These are phyloP conservation scores for Sebastes trivittatus DNA, from an alignment of 2,797 vertebrate genomes.

Conservation along the genomic window DNA sequence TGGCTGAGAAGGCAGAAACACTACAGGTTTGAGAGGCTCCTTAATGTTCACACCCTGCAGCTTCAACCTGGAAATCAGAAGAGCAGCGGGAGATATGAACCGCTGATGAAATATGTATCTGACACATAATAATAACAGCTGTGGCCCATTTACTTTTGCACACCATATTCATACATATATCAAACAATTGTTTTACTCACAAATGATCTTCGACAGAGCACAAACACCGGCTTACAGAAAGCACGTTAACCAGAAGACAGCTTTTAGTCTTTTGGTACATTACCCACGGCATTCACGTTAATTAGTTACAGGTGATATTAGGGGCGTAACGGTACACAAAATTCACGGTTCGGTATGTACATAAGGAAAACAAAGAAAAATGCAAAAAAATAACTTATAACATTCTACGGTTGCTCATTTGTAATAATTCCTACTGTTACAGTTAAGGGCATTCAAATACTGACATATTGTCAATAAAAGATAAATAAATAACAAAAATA, in stretches of 20 bases:
- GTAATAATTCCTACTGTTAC: no score
- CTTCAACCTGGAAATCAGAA: neutral
- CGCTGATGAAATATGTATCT: neutral
- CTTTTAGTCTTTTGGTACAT: neutral
- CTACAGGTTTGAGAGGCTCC: neutral
- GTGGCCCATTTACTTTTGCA: neutral
- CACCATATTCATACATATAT: neutral
- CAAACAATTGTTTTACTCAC: neutral
- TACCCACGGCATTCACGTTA: neutral
- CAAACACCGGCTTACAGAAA: neutral
- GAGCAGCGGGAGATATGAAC: neutral
- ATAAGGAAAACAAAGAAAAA: no score
- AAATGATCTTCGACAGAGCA: neutral
- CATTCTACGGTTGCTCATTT: no score
- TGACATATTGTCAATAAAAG: no score
- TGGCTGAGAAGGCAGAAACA: neutral
- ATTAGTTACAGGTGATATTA: neutral
- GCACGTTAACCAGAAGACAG: neutral
- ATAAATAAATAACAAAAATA: no score
- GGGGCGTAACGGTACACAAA: no score
- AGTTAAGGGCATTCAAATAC: no score
- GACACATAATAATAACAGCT: neutral
- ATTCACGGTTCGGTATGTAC: no score
- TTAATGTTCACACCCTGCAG: neutral
- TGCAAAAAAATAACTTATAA: no score